A percentile compares a stretch with the other conserved stretches of the same genome.
Evolutionary conservation across 23 tunicate genomes (phyloP).

Genomic region (Oikopleura dioica): DNA sequence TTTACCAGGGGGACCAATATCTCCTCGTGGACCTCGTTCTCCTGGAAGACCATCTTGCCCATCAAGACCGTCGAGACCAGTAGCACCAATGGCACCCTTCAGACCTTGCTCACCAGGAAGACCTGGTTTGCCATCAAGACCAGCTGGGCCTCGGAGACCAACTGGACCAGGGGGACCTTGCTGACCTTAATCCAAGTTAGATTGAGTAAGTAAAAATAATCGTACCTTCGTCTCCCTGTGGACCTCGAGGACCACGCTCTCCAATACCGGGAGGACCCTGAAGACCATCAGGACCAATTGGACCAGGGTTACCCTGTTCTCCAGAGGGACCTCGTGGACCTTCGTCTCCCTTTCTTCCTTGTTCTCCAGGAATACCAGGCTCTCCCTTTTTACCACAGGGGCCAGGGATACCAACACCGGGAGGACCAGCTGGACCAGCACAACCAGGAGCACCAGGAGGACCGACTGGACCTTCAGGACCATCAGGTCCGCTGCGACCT

Average conservation of each 20-base stretch:
- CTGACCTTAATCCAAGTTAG: slow-evolving; percentile 5
- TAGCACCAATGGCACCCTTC: slow-evolving; percentile 15
- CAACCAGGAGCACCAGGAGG: slow-evolving; percentile 20
- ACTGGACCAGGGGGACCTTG: slow-evolving; percentile 45
- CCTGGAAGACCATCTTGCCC: slow-evolving; percentile 40
- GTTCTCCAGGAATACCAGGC: slow-evolving; percentile 24
- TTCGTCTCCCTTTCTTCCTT: slow-evolving; percentile 21
- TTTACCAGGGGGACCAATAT: neutral
- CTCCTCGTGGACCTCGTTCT: slow-evolving; percentile 19
- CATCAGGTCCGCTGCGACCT: slow-evolving; percentile 16
- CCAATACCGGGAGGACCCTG: slow-evolving; percentile 56
- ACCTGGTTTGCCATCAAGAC: neutral
- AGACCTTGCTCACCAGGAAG: slow-evolving; percentile 9
- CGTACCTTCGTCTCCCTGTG: neutral
- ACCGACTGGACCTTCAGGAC: neutral
- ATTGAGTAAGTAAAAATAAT: too few relatives aligned
- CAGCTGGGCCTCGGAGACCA: slow-evolving; percentile 18
- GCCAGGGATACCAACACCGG: slow-evolving; percentile 13
- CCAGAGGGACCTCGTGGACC: slow-evolving; percentile 20
- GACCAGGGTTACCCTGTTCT: slow-evolving; percentile 31
- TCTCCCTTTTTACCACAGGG: slow-evolving; percentile 17
- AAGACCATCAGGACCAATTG: slow-evolving; percentile 22
- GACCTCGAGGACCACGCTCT: neutral
- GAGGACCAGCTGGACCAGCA: slow-evolving; percentile 38
- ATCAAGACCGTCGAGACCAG: slow-evolving; percentile 22